Conservation (phyloP, 2,888 invertebrate species). For the Epinotia demarniana region DNA sequence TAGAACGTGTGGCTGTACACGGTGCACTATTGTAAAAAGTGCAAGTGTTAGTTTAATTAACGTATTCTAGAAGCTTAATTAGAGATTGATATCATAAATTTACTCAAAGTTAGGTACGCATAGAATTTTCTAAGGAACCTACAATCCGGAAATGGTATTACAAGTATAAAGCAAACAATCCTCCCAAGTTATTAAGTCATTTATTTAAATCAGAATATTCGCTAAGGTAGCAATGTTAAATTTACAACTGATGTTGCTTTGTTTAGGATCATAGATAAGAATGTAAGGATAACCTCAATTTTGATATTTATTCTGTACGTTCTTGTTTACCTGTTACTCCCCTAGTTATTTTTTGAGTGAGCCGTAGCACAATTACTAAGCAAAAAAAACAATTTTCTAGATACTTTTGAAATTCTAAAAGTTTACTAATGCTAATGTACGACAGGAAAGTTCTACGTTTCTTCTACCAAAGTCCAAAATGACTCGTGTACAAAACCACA, state of each 20-base stretch:
- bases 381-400: no score
- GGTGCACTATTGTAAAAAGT: no score
- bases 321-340: background rate
- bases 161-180: conserved; percentile 11
- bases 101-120: background rate
- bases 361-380: no score
- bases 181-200: background rate
- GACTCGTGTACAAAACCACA: no score
- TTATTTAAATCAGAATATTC: conserved; percentile 7
- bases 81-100: conserved; percentile 1
- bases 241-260: background rate
- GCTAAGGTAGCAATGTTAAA: background rate
- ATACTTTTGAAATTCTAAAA: no score
- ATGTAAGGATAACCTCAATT: background rate
- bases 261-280: background rate
- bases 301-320: background rate
- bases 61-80: background rate
- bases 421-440: no score
- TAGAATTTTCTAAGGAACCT: background rate
- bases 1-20: no score
- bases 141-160: background rate
- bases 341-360: no score
- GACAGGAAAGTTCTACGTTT: no score
- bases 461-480: no score
- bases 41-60: background rate